phyloP scores from a whole-genome alignment of 1,140 invertebrate species.

The Chlorops oryzae region DNA sequence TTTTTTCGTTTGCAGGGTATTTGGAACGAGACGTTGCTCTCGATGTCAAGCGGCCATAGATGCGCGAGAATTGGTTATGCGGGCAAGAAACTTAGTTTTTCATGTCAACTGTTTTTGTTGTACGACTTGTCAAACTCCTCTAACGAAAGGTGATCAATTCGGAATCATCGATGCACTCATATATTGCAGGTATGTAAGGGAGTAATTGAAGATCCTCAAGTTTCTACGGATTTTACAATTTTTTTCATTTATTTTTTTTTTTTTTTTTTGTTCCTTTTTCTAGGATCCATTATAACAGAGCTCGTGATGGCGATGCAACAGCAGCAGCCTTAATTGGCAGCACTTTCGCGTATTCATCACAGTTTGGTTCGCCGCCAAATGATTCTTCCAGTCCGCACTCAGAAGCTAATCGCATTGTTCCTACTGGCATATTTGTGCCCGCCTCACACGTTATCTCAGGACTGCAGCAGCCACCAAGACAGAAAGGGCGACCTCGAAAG shows the following conservation, averaged over 20 bases:
- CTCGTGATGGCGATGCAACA: conserved; percentile 55
- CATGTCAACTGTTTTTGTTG: conserved; percentile 94
- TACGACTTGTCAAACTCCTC: conserved; percentile 75
- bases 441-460: conserved; percentile 45
- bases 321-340: conserved; percentile 59
- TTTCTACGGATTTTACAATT: too few species aligned
- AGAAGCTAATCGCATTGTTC: conserved; percentile 45
- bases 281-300: conserved; percentile 75
- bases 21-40: conserved; percentile 76
- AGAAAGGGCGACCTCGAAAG: conserved; percentile 88
- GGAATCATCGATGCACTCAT: conserved; percentile 81
- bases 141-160: conserved; percentile 89
- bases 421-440: conserved; percentile 45
- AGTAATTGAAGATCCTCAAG: neutral
- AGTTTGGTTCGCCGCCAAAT: conserved; percentile 46
- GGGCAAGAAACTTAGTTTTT: conserved; percentile 86
- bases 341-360: conserved; percentile 52
- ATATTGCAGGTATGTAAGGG: conserved; percentile 57
- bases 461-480: conserved; percentile 60
- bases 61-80: conserved; percentile 92
- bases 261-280: conserved; percentile 16
- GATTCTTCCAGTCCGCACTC: conserved; percentile 46
- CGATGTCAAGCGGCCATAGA: conserved; percentile 85
- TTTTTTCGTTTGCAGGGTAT: conserved; percentile 59
- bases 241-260: neutral